These are phyloP conservation scores for Ornithorhynchus anatinus DNA, from an alignment of 2,113 vertebrate species.

Conservation along the genomic window DNA sequence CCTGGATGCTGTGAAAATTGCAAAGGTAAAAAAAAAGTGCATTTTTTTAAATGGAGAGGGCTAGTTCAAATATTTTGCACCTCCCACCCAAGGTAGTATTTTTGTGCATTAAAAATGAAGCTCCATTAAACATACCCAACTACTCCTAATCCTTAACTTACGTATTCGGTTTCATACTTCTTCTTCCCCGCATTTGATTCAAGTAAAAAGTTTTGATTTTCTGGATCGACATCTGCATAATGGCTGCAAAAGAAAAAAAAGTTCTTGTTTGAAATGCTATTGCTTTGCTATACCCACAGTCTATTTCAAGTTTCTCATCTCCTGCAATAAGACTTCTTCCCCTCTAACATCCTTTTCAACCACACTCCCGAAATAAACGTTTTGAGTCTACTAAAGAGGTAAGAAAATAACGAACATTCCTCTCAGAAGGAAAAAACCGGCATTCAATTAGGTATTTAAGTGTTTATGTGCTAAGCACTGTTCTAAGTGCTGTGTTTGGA, in stretches of 20 bases:
- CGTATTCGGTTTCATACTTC: conserved; percentile 95
- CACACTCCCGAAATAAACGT: too few species aligned
- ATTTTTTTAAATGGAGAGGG: conserved; percentile 44
- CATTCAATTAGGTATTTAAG: too few species aligned
- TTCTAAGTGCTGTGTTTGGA: too few species aligned
- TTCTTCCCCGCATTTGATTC: conserved; percentile 86
- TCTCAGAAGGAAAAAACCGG: too few species aligned
- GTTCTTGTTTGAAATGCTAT: too few species aligned
- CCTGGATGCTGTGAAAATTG: conserved; percentile 86
- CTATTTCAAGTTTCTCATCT: too few species aligned
- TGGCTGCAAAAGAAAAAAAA: conserved; percentile 64
- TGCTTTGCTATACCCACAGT: too few species aligned
- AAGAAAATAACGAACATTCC: too few species aligned
- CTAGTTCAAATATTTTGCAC: conserved; percentile 40
- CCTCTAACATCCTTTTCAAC: too few species aligned
- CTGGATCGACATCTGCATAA: conserved; percentile 85
- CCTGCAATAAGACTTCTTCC: too few species aligned
- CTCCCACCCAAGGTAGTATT: conserved; percentile 26
- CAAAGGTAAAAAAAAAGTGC: conserved; percentile 47
- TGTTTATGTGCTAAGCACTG: too few species aligned
- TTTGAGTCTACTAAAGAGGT: too few species aligned
- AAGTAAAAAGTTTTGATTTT: conserved; percentile 93
- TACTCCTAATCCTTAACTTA: conserved; percentile 71
- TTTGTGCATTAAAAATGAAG: conserved; percentile 20
- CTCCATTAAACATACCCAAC: not conserved